Evolutionary conservation across 2,113 vertebrate species (phyloP).

Genomic region (Tricholaema leucomelas): DNA sequence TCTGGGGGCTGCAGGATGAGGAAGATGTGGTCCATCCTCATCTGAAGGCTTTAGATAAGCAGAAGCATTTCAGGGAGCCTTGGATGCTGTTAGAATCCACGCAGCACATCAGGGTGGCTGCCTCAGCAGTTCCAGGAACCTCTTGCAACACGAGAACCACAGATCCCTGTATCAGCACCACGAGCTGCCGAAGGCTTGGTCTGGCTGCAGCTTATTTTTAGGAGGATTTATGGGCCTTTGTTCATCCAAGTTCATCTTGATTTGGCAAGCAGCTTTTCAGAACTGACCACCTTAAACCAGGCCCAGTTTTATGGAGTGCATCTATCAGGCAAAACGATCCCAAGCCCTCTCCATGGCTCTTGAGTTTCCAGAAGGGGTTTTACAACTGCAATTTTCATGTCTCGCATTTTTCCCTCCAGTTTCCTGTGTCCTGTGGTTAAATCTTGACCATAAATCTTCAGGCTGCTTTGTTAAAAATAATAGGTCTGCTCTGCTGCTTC

Average conservation of each 20-base stretch:
- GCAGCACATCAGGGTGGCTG: rapidly evolving
- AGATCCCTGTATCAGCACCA: neutral
- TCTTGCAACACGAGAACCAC: neutral
- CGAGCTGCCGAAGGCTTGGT: neutral
- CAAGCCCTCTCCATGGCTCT: neutral
- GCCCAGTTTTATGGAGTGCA: neutral
- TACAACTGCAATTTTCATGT: neutral
- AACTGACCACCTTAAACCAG: neutral
- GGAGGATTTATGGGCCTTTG: neutral
- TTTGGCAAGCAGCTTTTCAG: neutral
- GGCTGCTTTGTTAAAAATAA: slow-evolving; percentile 26
- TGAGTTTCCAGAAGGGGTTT: neutral
- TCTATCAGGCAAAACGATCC: neutral
- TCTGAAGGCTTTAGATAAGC: neutral
- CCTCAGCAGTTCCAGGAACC: neutral
- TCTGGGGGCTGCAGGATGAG: too few species aligned
- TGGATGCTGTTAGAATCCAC: rapidly evolving
- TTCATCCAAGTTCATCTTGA: neutral
- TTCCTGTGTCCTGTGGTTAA: slow-evolving; percentile 19
- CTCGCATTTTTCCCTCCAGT: neutral
- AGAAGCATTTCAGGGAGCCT: neutral
- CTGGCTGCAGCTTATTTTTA: neutral
- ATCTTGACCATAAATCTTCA: neutral
- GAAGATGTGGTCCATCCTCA: neutral
- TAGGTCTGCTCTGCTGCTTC: neutral